phyloP scores from a whole-genome alignment of 1,140 invertebrate genomes.

The Babylonia areolata region DNA sequence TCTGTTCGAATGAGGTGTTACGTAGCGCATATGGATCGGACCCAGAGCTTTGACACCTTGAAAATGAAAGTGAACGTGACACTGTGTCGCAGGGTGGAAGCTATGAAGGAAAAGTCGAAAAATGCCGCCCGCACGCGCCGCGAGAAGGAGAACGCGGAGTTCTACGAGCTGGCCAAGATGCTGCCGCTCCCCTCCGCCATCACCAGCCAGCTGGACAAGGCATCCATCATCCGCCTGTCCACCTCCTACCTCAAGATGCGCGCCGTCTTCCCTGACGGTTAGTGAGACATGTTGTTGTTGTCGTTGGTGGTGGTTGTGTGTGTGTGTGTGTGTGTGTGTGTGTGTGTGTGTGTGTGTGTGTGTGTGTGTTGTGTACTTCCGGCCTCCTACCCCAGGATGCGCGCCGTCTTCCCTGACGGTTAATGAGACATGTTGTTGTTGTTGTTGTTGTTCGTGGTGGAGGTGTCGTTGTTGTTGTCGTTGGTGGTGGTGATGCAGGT shows the following conservation, averaged over 20 bases:
- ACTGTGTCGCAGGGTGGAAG: conserved; percentile 51
- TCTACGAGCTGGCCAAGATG: conserved; percentile 98
- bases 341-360: too few species aligned
- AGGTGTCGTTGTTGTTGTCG: too few species aligned
- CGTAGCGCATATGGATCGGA: too few species aligned
- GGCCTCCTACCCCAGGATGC: conserved; percentile 93
- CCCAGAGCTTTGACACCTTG: too few species aligned
- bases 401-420: conserved; percentile 75
- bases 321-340: neutral
- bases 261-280: conserved; percentile 75
- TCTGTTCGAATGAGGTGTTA: too few species aligned
- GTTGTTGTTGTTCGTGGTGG: too few species aligned
- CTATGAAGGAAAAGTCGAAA: conserved; percentile 93
- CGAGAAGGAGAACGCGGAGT: conserved; percentile 98
- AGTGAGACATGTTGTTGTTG: conserved; percentile 43
- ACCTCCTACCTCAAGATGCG: conserved; percentile 94
- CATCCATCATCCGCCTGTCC: conserved; percentile 98
- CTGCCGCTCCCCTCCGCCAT: conserved; percentile 96
- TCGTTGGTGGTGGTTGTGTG: neutral
- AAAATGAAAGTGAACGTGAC: neutral
- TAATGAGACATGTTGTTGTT: conserved; percentile 43
- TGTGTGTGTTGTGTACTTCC: too few species aligned
- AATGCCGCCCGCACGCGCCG: conserved; percentile 93
- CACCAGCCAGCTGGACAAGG: conserved; percentile 98
- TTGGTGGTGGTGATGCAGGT: neutral